Evolutionary conservation across 2,113 vertebrate genomes (phyloP).

Genomic region (Bos javanicus): DNA sequence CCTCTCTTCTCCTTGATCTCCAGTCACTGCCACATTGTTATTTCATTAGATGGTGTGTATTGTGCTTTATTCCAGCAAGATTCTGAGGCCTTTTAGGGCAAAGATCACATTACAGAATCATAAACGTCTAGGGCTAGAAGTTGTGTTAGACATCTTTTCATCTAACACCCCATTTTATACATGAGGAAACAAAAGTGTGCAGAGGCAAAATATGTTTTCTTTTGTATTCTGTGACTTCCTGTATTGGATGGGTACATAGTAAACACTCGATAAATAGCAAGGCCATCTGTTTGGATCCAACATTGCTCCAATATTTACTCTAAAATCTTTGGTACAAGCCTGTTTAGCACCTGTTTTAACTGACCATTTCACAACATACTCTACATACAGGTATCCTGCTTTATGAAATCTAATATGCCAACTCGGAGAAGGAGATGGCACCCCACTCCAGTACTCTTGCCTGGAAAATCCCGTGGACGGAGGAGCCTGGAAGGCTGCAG

Average conservation of each 20-base stretch:
- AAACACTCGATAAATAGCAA: neutral
- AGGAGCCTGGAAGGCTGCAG: too few relatives aligned
- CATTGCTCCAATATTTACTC: too few relatives aligned
- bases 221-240: neutral
- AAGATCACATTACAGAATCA: neutral
- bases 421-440: too few relatives aligned
- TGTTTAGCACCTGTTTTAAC: neutral
- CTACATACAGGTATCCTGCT: neutral
- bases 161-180: neutral
- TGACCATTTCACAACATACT: neutral
- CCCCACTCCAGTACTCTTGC: too few relatives aligned
- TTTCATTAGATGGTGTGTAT: neutral
- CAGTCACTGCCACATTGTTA: neutral
- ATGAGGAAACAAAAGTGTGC: neutral
- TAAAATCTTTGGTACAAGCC: neutral
- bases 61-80: neutral
- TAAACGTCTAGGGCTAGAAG: neutral
- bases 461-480: too few relatives aligned
- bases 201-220: neutral
- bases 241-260: neutral
- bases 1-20: neutral
- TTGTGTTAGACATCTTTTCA: neutral
- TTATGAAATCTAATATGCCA: neutral
- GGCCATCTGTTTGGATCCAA: neutral
- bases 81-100: neutral